phyloP scores from a whole-genome alignment of 2,888 invertebrate species.

The Pseudanteris insignis region DNA sequence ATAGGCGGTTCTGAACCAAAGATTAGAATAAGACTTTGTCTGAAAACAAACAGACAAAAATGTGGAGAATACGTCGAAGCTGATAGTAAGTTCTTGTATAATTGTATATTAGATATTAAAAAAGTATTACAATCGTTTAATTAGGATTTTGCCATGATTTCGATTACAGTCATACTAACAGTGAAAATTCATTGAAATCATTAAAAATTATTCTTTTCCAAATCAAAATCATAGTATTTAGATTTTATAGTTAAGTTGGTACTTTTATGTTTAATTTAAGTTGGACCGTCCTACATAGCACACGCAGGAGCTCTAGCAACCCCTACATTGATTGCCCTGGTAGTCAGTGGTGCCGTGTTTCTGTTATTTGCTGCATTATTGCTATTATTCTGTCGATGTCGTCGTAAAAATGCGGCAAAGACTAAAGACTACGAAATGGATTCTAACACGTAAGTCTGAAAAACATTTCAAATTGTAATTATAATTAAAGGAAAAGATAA shows the following conservation, averaged over 20 bases:
- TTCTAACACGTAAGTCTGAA: constrained; percentile 71
- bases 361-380: constrained; percentile 79
- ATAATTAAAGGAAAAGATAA: too few species aligned
- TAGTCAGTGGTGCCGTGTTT: constrained; percentile 83
- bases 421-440: constrained; percentile 93
- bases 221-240: too few species aligned
- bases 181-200: too few species aligned
- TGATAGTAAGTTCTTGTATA: constrained; percentile 83
- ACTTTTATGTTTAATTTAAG: constrained; percentile 67
- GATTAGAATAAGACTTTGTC: constrained; percentile 83
- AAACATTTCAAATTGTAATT: too few species aligned
- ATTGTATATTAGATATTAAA: too few species aligned
- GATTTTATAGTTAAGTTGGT: constrained; percentile 3
- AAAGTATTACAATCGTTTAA: too few species aligned
- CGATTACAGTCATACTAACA: too few species aligned
- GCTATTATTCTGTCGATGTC: constrained; percentile 86
- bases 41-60: constrained; percentile 81
- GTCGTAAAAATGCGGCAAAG: constrained; percentile 81
- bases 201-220: too few species aligned
- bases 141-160: too few species aligned
- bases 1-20: constrained; percentile 70
- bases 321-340: constrained; percentile 80
- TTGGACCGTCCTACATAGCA: constrained; percentile 82
- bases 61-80: constrained; percentile 87
- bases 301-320: constrained; percentile 81